Evolutionary conservation across 2,888 invertebrate genomes (phyloP).

Genomic region (Synanthedon andrenaeformis): DNA sequence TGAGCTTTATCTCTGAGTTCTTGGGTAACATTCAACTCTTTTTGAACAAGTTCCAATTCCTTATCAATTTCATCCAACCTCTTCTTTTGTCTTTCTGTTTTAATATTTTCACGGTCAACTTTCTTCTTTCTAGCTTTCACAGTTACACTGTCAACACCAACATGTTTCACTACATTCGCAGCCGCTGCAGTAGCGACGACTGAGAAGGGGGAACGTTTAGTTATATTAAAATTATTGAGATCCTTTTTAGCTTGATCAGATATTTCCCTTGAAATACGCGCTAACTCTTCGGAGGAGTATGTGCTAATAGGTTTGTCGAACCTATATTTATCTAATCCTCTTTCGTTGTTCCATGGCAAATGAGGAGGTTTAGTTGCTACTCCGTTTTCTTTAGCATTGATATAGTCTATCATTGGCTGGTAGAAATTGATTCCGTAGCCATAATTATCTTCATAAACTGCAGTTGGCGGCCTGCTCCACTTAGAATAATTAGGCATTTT

Average conservation of each 20-base stretch:
- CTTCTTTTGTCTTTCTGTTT: conserved; percentile 54
- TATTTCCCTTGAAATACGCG: conserved; percentile 74
- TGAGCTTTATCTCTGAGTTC: conserved; percentile 67
- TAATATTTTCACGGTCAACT: conserved; percentile 42
- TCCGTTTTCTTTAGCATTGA: conserved; percentile 75
- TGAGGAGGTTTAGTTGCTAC: conserved; percentile 68
- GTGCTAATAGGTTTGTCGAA: conserved; percentile 73
- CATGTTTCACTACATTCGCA: conserved; percentile 73
- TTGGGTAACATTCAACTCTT: conserved; percentile 53
- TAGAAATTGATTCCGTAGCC: conserved; percentile 87
- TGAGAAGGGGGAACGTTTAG: conserved; percentile 73
- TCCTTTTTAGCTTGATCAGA: conserved; percentile 78
- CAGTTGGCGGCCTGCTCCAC: conserved; percentile 72
- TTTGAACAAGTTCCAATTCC: conserved; percentile 47
- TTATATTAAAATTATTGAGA: conserved; percentile 70
- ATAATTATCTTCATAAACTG: conserved; percentile 85
- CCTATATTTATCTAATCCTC: conserved; percentile 76
- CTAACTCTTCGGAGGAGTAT: conserved; percentile 77
- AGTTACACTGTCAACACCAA: conserved; percentile 65
- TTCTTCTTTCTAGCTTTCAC: conserved; percentile 62
- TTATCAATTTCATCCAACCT: conserved; percentile 53
- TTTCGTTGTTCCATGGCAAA: conserved; percentile 80
- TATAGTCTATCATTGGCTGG: conserved; percentile 89
- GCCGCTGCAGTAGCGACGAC: conserved; percentile 74
- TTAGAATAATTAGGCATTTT: conserved; percentile 53